Conservation (phyloP, 2,797 vertebrate genomes). For the Apogon hyalosoma region DNA sequence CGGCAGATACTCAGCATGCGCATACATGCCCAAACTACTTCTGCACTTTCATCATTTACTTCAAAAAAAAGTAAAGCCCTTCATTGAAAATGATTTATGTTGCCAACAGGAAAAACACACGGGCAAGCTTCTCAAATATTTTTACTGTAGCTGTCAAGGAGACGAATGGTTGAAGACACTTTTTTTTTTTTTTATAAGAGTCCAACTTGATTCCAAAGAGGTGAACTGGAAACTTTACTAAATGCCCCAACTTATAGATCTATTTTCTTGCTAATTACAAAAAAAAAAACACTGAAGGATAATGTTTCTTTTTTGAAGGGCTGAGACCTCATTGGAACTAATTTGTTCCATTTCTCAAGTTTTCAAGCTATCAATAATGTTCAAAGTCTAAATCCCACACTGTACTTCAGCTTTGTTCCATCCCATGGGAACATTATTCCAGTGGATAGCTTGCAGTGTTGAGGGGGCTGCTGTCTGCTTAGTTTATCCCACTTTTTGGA, state of each 20-base stretch:
- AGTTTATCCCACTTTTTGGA: conserved; percentile 71
- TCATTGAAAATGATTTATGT: conserved; percentile 51
- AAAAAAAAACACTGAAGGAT: conserved; percentile 17
- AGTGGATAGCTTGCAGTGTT: conserved; percentile 32
- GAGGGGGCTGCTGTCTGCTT: conserved; percentile 63
- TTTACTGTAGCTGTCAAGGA: conserved; percentile 23
- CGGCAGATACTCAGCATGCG: conserved; percentile 62
- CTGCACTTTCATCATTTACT: conserved; percentile 61
- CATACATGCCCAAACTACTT: conserved; percentile 41
- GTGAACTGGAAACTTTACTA: background rate
- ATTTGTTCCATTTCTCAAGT: conserved; percentile 42
- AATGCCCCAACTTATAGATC: background rate
- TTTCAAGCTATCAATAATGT: conserved; percentile 38
- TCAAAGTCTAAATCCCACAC: conserved; percentile 35
- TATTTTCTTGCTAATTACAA: conserved; percentile 13
- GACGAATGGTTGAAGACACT: conserved; percentile 18
- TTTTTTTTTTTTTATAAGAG: background rate
- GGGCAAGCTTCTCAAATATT: conserved; percentile 29
- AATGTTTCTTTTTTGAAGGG: conserved; percentile 7
- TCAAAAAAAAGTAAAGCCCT: conserved; percentile 50
- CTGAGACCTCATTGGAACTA: conserved; percentile 40
- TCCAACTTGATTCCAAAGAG: background rate
- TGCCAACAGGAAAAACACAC: conserved; percentile 29
- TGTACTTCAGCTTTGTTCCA: conserved; percentile 23
- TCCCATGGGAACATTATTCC: conserved; percentile 57